These are phyloP conservation scores for Heteropelma amictum DNA, from an alignment of 2,888 invertebrate genomes.

Conservation along the genomic window DNA sequence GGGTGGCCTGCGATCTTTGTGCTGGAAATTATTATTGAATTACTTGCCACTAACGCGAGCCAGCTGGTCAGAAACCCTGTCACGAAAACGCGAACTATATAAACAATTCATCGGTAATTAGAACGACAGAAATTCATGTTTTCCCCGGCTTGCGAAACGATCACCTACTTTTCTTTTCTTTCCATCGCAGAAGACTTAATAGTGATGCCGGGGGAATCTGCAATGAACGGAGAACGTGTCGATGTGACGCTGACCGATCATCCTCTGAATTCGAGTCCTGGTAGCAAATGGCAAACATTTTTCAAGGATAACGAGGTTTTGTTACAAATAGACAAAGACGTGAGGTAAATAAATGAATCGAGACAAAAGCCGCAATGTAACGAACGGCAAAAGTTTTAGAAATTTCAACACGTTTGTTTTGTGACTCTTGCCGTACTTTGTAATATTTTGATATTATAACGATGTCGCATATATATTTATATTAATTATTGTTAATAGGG, in stretches of 20 bases:
- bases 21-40: conserved; percentile 93
- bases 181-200: conserved; percentile 88
- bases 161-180: conserved; percentile 4
- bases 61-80: conserved; percentile 84
- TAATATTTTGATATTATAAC: too few relatives aligned
- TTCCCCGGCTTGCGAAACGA: not conserved
- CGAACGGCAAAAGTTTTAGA: too few relatives aligned
- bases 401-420: too few relatives aligned
- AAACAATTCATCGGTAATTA: conserved; percentile 87
- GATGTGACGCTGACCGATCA: conserved; percentile 86
- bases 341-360: conserved; percentile 79
- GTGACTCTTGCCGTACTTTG: too few relatives aligned
- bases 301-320: conserved; percentile 99
- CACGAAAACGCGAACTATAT: conserved; percentile 88
- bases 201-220: conserved; percentile 86
- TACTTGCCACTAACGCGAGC: conserved; percentile 87
- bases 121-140: not conserved
- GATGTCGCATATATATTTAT: too few relatives aligned
- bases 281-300: conserved; percentile 96
- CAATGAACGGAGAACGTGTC: conserved; percentile 79
- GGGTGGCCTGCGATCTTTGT: conserved; percentile 87
- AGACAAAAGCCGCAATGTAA: too few relatives aligned
- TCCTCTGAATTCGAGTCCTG: conserved; percentile 96
- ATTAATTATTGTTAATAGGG: too few relatives aligned
- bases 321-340: conserved; percentile 98